Conservation (phyloP, 2,888 invertebrate species). For the Trichopria drosophilae region DNA sequence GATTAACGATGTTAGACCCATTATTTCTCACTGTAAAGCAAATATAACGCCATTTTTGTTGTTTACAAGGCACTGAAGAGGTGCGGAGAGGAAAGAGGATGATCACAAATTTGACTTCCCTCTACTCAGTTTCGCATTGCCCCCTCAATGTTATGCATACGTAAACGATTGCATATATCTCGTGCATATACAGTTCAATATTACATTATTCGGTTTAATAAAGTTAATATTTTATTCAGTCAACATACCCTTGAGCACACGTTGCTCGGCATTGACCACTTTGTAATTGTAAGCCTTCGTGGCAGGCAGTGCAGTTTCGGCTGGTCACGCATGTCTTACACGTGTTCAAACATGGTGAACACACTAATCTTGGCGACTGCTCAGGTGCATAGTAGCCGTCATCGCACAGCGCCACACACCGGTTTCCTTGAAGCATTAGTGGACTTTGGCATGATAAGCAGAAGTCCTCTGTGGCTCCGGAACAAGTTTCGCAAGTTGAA, state of each 20-base stretch:
- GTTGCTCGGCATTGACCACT: constrained; percentile 81
- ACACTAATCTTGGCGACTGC: constrained; percentile 59
- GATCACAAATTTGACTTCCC: too few relatives aligned
- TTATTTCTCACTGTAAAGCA: too few relatives aligned
- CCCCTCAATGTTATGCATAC: too few relatives aligned
- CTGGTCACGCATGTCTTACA: constrained; percentile 78
- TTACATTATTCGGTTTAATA: not conserved
- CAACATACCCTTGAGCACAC: constrained; percentile 70
- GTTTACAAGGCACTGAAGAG: too few relatives aligned
- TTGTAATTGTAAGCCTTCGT: constrained; percentile 75
- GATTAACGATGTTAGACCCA: too few relatives aligned
- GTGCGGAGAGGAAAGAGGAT: too few relatives aligned
- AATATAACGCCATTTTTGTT: too few relatives aligned
- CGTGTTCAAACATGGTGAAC: constrained; percentile 78
- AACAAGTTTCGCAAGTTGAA: constrained; percentile 80
- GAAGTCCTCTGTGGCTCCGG: constrained; percentile 71
- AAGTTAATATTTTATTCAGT: constrained; percentile 1
- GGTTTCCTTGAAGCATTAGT: constrained; percentile 70
- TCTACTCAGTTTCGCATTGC: too few relatives aligned
- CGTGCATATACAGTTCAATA: too few relatives aligned
- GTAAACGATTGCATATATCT: too few relatives aligned
- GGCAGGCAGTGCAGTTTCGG: constrained; percentile 79
- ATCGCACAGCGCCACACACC: constrained; percentile 77
- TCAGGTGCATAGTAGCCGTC: constrained; percentile 74
- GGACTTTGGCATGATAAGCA: constrained; percentile 78